phyloP scores from a whole-genome alignment of 2,888 invertebrate species.

The Spicauda simplicius region DNA sequence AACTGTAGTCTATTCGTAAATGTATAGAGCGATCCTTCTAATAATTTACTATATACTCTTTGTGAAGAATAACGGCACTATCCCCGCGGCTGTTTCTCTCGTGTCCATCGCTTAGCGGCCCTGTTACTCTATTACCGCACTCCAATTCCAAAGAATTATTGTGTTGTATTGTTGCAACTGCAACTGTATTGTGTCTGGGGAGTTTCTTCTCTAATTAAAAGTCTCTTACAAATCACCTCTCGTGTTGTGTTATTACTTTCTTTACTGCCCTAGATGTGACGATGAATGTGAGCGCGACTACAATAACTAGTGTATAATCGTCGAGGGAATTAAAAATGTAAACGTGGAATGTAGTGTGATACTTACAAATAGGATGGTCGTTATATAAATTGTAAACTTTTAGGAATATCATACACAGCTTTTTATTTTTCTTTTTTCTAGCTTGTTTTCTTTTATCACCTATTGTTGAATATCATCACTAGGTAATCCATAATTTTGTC shows the following conservation, averaged over 20 bases:
- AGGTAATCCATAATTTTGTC: no score
- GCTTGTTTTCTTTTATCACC: no score
- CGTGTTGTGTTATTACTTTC: conserved; percentile 10
- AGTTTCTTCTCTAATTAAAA: conserved; percentile 23
- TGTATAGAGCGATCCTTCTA: no score
- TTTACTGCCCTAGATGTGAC: background rate
- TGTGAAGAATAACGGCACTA: background rate
- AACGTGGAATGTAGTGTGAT: background rate
- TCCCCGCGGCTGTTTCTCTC: background rate
- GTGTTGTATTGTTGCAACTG: conserved; percentile 7
- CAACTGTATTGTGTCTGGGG: conserved; percentile 1
- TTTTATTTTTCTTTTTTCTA: no score
- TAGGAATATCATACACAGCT: no score
- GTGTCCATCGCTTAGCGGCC: conserved; percentile 1
- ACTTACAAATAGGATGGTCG: background rate
- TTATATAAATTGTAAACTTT: no score
- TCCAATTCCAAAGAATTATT: conserved; percentile 6
- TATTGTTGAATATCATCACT: no score
- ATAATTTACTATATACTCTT: background rate
- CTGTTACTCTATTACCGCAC: conserved; percentile 6
- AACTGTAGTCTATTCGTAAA: no score
- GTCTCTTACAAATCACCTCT: conserved; percentile 4
- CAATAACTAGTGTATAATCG: background rate
- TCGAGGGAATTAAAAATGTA: background rate
- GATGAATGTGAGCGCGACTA: background rate